A percentile compares a stretch with the other conserved stretches of the same genome.
Conservation (phyloP, 2,797 vertebrate genomes). For the Typhlichthys eigenmanni region DNA sequence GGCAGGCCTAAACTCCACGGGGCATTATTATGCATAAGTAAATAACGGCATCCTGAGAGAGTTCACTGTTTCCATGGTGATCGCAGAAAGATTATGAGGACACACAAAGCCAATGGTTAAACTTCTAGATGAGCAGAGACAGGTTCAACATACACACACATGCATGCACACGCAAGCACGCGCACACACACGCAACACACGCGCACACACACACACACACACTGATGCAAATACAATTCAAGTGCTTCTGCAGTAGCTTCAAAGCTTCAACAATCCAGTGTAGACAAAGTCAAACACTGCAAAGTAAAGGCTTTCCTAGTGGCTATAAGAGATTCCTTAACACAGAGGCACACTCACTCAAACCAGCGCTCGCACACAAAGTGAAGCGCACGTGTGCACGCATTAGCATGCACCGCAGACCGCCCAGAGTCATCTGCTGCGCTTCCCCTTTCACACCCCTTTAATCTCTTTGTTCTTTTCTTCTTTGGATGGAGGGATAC, state of each 20-base stretch:
- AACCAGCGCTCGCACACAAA: slow-evolving; percentile 14
- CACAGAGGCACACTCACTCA: slow-evolving; percentile 23
- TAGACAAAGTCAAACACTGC: slow-evolving; percentile 59
- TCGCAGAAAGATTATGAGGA: slow-evolving; percentile 34
- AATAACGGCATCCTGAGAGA: slow-evolving; percentile 48
- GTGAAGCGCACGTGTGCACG: slow-evolving; percentile 14
- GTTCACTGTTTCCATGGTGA: slow-evolving; percentile 63
- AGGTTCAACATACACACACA: slow-evolving; percentile 27
- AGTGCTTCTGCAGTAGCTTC: slow-evolving; percentile 44
- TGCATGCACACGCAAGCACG: slow-evolving; percentile 9
- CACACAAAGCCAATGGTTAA: slow-evolving; percentile 31
- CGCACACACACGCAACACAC: slow-evolving; percentile 11
- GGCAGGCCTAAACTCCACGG: slow-evolving; percentile 30
- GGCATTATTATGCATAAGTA: slow-evolving; percentile 49
- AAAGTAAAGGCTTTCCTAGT: slow-evolving; percentile 48
- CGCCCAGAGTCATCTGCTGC: slow-evolving; percentile 11
- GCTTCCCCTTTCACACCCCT: slow-evolving; percentile 5
- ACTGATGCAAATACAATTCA: slow-evolving; percentile 37
- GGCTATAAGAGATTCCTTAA: slow-evolving; percentile 40
- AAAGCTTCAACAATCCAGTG: slow-evolving; percentile 54
- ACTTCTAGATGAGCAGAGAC: slow-evolving; percentile 22
- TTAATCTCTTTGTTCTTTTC: slow-evolving; percentile 36
- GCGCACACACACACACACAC: slow-evolving; percentile 20
- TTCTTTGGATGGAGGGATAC: slow-evolving; percentile 21
- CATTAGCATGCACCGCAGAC: background rate